Evolutionary conservation across 2,113 vertebrate species (phyloP).

Genomic region (Glaucidium brasilianum): DNA sequence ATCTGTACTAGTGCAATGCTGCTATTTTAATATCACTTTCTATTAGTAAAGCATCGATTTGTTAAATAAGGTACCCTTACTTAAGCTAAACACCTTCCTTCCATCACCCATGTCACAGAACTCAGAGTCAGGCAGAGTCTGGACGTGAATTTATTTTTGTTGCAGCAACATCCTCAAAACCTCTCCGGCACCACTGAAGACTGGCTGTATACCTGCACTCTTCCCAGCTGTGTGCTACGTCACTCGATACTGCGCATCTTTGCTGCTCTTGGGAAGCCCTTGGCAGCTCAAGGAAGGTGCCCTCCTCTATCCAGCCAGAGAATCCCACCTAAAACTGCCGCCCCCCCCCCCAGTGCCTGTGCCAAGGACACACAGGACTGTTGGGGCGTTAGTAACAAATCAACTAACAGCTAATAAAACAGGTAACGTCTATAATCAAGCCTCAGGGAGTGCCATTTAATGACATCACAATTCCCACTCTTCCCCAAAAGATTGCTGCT

Average conservation of each 20-base stretch:
- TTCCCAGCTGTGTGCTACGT: rapidly evolving
- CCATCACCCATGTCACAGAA: neutral
- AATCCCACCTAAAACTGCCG: neutral
- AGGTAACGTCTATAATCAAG: neutral
- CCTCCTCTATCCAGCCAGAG: neutral
- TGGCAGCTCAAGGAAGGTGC: neutral
- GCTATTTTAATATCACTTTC: neutral
- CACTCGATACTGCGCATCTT: rapidly evolving
- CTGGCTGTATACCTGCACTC: rapidly evolving
- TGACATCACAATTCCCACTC: neutral
- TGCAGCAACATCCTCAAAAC: neutral
- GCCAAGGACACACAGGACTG: rapidly evolving
- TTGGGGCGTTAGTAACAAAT: neutral
- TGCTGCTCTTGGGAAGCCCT: neutral
- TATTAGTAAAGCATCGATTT: neutral
- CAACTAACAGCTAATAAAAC: neutral
- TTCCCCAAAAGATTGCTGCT: neutral
- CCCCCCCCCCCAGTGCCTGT: neutral
- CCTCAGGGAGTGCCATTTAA: neutral
- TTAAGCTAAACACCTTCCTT: neutral
- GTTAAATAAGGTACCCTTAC: neutral
- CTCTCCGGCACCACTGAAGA: too few relatives aligned
- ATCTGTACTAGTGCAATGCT: neutral
- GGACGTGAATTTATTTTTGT: neutral
- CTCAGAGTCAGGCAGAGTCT: neutral